Conservation (phyloP, 2,797 vertebrate species). For the Columba guinea region DNA sequence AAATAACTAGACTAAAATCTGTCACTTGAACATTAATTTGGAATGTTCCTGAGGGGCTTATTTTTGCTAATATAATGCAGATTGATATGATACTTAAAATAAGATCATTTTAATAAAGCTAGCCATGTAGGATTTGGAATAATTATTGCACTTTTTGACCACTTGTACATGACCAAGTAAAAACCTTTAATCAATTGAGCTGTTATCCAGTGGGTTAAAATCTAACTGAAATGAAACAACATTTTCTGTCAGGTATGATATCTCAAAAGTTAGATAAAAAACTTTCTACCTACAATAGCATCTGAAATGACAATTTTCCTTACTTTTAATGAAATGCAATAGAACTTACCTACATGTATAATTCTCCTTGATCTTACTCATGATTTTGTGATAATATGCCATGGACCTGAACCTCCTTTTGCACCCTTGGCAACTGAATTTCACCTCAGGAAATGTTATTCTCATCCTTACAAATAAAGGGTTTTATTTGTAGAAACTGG, state of each 20-base stretch:
- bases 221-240: not conserved
- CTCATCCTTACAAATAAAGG: not conserved
- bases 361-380: conserved; percentile 24
- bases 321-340: conserved; percentile 9
- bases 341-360: not conserved
- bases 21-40: conserved; percentile 29
- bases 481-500: not conserved
- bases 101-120: conserved; percentile 16
- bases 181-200: not conserved
- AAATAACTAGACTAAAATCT: conserved; percentile 47
- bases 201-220: not conserved
- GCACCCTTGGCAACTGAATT: not conserved
- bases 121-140: not conserved
- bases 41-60: not conserved
- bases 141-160: not conserved
- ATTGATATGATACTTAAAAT: conserved; percentile 20
- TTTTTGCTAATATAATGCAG: not conserved
- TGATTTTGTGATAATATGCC: conserved; percentile 13
- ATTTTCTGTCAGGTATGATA: not conserved
- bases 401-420: not conserved
- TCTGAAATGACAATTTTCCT: not conserved
- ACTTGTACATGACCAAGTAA: not conserved
- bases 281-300: not conserved
- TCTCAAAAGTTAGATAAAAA: conserved; percentile 12
- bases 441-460: conserved; percentile 16